Evolutionary conservation across 2,797 vertebrate genomes (phyloP).

Genomic region (Parambassis ranga): DNA sequence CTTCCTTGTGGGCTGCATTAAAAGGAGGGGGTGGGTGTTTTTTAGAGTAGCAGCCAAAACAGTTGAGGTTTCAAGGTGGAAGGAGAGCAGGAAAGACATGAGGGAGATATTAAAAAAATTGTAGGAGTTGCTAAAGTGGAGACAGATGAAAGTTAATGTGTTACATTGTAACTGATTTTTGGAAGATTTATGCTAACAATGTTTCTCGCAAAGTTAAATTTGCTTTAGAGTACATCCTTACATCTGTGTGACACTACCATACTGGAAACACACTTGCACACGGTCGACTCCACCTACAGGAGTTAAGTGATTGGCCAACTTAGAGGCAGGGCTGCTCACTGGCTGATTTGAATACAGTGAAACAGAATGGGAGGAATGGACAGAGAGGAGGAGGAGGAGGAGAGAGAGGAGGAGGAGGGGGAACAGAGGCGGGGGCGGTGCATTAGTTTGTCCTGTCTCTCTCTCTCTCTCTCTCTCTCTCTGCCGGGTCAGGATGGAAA

Average conservation of each 20-base stretch:
- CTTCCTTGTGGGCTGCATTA: conserved; percentile 43
- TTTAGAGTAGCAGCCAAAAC: conserved; percentile 42
- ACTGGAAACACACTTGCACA: conserved; percentile 12
- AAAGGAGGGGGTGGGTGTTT: conserved; percentile 14
- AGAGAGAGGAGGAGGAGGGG: conserved; percentile 21
- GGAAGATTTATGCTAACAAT: too few relatives aligned
- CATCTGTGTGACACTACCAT: conserved; percentile 16
- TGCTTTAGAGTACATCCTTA: too few relatives aligned
- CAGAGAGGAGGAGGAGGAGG: conserved; percentile 12
- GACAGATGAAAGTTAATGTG: neutral
- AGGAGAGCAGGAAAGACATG: neutral
- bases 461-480: conserved; percentile 70
- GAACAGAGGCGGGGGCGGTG: conserved; percentile 67
- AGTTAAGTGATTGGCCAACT: conserved; percentile 79
- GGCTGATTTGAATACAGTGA: conserved; percentile 83
- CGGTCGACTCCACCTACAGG: conserved; percentile 76
- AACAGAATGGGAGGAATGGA: conserved; percentile 68
- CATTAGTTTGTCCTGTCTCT: conserved; percentile 53
- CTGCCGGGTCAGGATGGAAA: conserved; percentile 78
- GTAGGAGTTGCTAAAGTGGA: neutral
- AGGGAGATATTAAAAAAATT: conserved; percentile 24
- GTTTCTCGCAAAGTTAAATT: too few relatives aligned
- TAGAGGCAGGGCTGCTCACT: conserved; percentile 73
- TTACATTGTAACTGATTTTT: too few relatives aligned
- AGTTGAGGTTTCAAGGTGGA: conserved; percentile 52